Percentiles rank a stretch among this genome's conserved stretches.
phyloP scores from a whole-genome alignment of 2,797 vertebrate species.

The Rhinichthys osculus region DNA sequence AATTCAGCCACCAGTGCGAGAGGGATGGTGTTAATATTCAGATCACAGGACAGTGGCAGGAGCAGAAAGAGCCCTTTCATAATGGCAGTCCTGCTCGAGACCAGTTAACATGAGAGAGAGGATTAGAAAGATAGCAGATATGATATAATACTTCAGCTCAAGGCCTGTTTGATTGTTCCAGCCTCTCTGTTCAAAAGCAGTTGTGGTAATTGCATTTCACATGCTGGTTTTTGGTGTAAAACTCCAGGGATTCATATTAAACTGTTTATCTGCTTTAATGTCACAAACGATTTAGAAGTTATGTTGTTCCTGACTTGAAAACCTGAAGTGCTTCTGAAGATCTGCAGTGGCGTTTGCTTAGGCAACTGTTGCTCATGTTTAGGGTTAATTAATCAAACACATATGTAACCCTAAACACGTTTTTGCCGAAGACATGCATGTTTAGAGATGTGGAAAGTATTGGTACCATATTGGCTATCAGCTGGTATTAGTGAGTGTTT shows the following conservation, averaged over 20 bases:
- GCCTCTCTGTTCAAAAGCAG: conserved; percentile 25
- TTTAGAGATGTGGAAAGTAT: neutral
- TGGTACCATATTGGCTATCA: neutral
- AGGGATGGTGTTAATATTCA: conserved; percentile 74
- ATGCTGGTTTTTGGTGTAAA: conserved; percentile 15
- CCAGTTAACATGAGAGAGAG: conserved; percentile 59
- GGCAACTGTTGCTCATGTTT: neutral
- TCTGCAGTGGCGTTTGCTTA: neutral
- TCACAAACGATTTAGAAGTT: conserved; percentile 14
- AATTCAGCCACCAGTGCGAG: conserved; percentile 50
- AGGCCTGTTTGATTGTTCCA: neutral
- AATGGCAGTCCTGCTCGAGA: conserved; percentile 69
- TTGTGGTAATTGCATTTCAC: conserved; percentile 29
- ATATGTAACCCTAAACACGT: neutral
- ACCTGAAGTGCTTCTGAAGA: neutral
- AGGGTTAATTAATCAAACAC: neutral
- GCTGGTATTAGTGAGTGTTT: neutral
- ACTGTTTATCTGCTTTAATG: neutral
- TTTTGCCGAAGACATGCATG: neutral
- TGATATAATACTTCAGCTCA: conserved; percentile 12
- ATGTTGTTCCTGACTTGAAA: neutral
- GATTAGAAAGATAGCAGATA: conserved; percentile 3
- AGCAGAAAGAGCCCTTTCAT: conserved; percentile 67
- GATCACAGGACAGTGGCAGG: conserved; percentile 61
- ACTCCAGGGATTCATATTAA: conserved; percentile 17